Conservation (phyloP, 2,888 invertebrate species). For the Pristionchus mayeri region DNA sequence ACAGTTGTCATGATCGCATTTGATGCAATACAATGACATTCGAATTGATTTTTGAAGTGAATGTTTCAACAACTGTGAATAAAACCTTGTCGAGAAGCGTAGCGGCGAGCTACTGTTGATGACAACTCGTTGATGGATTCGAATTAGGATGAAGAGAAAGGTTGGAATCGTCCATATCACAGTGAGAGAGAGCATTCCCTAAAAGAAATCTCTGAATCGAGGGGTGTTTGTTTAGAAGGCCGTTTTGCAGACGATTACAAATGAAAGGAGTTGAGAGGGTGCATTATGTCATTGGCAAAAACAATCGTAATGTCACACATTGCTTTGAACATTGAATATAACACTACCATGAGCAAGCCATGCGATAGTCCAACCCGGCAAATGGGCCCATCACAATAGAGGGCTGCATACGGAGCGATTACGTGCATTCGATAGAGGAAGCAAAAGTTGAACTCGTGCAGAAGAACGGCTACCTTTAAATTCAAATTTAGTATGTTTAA, state of each 20-base stretch:
- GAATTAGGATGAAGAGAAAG: constrained; percentile 4
- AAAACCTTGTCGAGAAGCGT: neutral
- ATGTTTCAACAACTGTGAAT: too few species aligned
- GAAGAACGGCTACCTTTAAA: neutral
- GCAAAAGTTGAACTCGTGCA: constrained; percentile 13
- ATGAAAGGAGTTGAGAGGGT: too few species aligned
- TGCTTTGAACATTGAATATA: too few species aligned
- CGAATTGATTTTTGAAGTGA: too few species aligned
- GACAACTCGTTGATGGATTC: neutral
- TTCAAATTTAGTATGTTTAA: neutral
- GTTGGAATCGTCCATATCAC: constrained; percentile 13
- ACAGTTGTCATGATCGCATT: too few species aligned
- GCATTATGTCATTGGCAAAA: neutral
- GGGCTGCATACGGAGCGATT: neutral
- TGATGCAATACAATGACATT: too few species aligned
- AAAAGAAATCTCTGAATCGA: neutral
- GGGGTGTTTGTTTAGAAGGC: too few species aligned
- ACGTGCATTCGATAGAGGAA: constrained; percentile 8
- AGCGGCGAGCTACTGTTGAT: neutral
- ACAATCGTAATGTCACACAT: neutral
- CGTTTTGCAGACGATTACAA: too few species aligned
- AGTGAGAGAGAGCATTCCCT: neutral
- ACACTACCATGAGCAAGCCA: neutral
- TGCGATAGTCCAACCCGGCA: neutral
- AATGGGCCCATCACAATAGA: constrained; percentile 1